phyloP scores from a whole-genome alignment of 2,888 invertebrate genomes.

The Eudasyphora cyanicolor region DNA sequence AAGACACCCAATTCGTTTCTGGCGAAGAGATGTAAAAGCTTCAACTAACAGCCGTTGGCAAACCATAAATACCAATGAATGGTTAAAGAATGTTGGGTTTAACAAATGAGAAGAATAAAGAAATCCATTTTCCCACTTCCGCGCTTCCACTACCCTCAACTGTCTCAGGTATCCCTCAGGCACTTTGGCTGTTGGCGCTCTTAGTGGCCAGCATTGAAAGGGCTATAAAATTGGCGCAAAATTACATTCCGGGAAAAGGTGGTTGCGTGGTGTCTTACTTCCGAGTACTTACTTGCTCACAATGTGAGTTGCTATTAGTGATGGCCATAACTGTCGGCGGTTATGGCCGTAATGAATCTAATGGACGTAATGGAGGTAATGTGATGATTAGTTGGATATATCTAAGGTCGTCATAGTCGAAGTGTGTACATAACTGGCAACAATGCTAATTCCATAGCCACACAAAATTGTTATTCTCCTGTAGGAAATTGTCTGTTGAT shows the following conservation, averaged over 20 bases:
- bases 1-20: neutral
- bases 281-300: neutral
- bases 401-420: constrained; percentile 16
- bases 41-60: neutral
- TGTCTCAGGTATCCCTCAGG: neutral
- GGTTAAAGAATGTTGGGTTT: constrained; percentile 17
- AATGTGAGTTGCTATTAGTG: neutral
- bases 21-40: neutral
- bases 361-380: constrained; percentile 36
- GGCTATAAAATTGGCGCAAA: constrained; percentile 35
- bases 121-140: neutral
- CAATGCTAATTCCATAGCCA: neutral
- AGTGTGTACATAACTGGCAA: neutral
- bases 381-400: constrained; percentile 24
- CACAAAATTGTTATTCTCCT: neutral
- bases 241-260: constrained; percentile 12
- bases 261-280: neutral
- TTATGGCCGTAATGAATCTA: neutral
- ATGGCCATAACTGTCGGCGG: neutral
- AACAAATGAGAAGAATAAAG: constrained; percentile 14
- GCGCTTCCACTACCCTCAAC: neutral
- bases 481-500: constrained; percentile 8
- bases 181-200: neutral
- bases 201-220: neutral
- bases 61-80: constrained; percentile 40